A percentile compares a stretch with the other conserved stretches of the same genome.
Evolutionary conservation across 2,113 vertebrate genomes (phyloP).

Genomic region (Lasiurus borealis): DNA sequence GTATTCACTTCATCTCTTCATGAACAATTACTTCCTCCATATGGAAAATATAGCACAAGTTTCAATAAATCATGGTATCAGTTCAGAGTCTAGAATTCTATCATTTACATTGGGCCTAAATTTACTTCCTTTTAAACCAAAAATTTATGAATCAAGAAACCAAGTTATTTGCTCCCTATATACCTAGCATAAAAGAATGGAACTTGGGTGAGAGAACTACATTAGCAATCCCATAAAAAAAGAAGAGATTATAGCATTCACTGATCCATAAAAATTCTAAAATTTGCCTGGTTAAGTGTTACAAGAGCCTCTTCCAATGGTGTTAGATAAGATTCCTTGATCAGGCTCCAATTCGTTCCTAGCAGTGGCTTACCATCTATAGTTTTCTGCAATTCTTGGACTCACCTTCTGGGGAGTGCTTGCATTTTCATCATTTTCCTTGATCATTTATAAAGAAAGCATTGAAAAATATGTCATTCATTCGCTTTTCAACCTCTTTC

Average conservation of each 20-base stretch:
- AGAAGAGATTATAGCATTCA: background rate
- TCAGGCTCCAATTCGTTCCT: background rate
- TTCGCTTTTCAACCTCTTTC: background rate
- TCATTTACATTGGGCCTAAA: background rate
- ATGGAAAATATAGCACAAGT: background rate
- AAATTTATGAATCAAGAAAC: background rate
- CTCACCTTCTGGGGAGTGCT: background rate
- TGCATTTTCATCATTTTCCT: background rate
- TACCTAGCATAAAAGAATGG: background rate
- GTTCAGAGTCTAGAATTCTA: background rate
- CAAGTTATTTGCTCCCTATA: background rate
- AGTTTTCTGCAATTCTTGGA: background rate
- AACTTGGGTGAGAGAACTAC: background rate
- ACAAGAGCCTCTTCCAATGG: accelerated
- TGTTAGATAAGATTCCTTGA: background rate
- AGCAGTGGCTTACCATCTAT: background rate
- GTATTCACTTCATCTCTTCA: slow-evolving; percentile 16
- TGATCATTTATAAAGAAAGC: slow-evolving; percentile 16
- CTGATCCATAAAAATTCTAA: background rate
- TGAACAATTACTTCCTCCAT: background rate
- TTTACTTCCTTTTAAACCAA: background rate
- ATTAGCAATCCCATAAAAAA: background rate
- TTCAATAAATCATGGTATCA: background rate
- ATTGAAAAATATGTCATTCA: background rate
- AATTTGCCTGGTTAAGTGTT: background rate